Percentiles rank a stretch among this genome's conserved stretches.
These are phyloP conservation scores for Tenebrosternarchus preto DNA, from an alignment of 2,113 vertebrate genomes.

Conservation along the genomic window DNA sequence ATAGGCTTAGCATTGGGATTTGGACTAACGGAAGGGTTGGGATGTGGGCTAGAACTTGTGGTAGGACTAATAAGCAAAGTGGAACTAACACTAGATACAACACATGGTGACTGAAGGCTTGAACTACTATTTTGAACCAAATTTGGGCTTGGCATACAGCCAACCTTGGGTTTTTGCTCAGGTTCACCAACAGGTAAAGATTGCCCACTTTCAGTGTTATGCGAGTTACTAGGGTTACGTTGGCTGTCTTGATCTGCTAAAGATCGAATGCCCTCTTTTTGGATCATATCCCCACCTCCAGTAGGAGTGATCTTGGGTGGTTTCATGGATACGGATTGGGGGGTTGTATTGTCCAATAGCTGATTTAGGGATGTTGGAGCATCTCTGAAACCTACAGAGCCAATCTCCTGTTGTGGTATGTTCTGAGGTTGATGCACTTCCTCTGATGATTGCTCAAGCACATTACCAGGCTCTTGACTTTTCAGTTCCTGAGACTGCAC, in stretches of 20 bases:
- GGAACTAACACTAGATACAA: slow-evolving; percentile 50
- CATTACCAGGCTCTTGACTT: slow-evolving; percentile 78
- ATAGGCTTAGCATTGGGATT: slow-evolving; percentile 73
- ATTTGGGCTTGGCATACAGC: slow-evolving; percentile 52
- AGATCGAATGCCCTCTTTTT: slow-evolving; percentile 63
- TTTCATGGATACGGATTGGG: slow-evolving; percentile 79
- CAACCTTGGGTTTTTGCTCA: slow-evolving; percentile 63
- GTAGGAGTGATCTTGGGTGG: slow-evolving; percentile 61
- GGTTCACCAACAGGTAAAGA: slow-evolving; percentile 55
- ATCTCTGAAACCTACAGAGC: slow-evolving; percentile 79
- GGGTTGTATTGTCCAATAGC: slow-evolving; percentile 87
- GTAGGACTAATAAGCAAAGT: slow-evolving; percentile 59
- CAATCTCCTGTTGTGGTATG: slow-evolving; percentile 74
- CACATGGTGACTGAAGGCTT: slow-evolving; percentile 35
- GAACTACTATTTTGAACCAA: slow-evolving; percentile 40
- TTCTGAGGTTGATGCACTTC: slow-evolving; percentile 60
- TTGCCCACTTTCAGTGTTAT: slow-evolving; percentile 54
- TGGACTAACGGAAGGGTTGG: slow-evolving; percentile 54
- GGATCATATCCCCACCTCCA: slow-evolving; percentile 53
- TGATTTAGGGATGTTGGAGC: slow-evolving; percentile 92
- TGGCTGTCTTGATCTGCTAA: slow-evolving; percentile 61
- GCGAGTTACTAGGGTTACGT: slow-evolving; percentile 52
- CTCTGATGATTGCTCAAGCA: slow-evolving; percentile 74
- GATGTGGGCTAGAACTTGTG: slow-evolving; percentile 49
- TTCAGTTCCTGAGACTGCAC: slow-evolving; percentile 49